phyloP scores from a whole-genome alignment of 2,888 invertebrate species.

The Dexiosoma caninum region DNA sequence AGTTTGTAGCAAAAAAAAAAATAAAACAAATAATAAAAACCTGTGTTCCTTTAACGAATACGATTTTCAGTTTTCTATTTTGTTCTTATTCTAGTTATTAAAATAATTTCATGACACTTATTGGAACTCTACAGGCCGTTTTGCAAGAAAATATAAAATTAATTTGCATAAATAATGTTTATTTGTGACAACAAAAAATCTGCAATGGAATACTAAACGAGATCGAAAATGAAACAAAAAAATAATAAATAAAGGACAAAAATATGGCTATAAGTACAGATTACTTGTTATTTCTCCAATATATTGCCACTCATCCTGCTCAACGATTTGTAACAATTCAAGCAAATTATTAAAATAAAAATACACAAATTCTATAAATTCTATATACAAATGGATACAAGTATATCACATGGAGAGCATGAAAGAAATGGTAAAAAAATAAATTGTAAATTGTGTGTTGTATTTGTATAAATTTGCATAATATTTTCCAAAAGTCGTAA shows the following conservation, averaged over 20 bases:
- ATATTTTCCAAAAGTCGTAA: slow-evolving; percentile 56
- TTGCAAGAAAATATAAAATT: neutral
- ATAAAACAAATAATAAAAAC: too few relatives aligned
- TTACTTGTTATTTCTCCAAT: neutral
- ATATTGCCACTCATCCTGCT: neutral
- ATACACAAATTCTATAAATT: neutral
- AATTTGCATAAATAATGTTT: slow-evolving; percentile 51
- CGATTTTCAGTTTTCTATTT: too few relatives aligned
- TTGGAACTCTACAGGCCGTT: neutral
- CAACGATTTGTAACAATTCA: neutral
- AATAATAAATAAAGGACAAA: slow-evolving; percentile 10
- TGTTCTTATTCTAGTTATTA: too few relatives aligned
- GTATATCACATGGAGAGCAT: neutral
- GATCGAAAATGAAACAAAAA: neutral
- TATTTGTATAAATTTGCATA: slow-evolving; percentile 50
- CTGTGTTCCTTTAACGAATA: too few relatives aligned
- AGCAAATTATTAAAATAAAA: slow-evolving; percentile 16
- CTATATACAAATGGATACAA: slow-evolving; percentile 15
- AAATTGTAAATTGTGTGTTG: slow-evolving; percentile 7
- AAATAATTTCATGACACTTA: neutral
- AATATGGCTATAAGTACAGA: slow-evolving; percentile 6
- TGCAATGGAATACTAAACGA: neutral
- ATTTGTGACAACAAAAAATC: slow-evolving; percentile 26
- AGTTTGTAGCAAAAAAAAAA: too few relatives aligned
- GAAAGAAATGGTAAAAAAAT: neutral